Base-by-base conservation (phyloP, 2,888 invertebrate genomes). In the Plagodis dolabraria region DNA sequence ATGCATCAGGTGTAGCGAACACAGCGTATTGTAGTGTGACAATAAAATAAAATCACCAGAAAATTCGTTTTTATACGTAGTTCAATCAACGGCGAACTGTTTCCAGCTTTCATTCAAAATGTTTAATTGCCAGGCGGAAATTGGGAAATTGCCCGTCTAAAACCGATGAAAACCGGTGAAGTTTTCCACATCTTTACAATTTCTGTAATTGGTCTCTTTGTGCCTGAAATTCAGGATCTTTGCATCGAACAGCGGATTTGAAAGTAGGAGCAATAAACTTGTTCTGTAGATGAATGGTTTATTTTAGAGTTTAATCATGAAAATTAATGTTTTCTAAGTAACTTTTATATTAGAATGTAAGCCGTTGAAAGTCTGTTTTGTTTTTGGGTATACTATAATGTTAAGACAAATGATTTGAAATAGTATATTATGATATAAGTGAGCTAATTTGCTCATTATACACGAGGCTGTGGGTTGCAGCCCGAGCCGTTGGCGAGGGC, bases 281-380 rank as follows among this genome's bases (percentile, higher is more conserved):
- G 86, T 85, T 83, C 83, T 80, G 83, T 80, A 79, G 78, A 82
- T 84, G 82, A 86, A 87, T 87, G 82, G 83, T 76, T 84, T 83
- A 83, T 84, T 80, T 80, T 73, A 74, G 82, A 88, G 84, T 87
- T 22, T 87, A 87, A 87, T 87, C 83, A 80, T 75, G 73, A 74
- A 73, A 75, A 70, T 10, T 10, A 40, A 36, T 36, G 7, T 36
- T 40, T 7, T 71, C 75, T 60, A 38, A 7, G 38, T 7, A 38
- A 38, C 38, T 38, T 9, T 7, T 38, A 8, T 38, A 9, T 38
- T 38, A 2, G 22, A 22, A 22, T 22, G 22, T 22, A 1, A 22
- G 22, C 22, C 1, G 22, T 22, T 22, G 22, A 1, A 22, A 22
- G 22, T 22, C 22, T 2, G 22, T 22, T 22, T 22, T 22, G 22